Base-by-base conservation (phyloP, 2,113 vertebrate genomes). In the Tapirus terrestris region DNA sequence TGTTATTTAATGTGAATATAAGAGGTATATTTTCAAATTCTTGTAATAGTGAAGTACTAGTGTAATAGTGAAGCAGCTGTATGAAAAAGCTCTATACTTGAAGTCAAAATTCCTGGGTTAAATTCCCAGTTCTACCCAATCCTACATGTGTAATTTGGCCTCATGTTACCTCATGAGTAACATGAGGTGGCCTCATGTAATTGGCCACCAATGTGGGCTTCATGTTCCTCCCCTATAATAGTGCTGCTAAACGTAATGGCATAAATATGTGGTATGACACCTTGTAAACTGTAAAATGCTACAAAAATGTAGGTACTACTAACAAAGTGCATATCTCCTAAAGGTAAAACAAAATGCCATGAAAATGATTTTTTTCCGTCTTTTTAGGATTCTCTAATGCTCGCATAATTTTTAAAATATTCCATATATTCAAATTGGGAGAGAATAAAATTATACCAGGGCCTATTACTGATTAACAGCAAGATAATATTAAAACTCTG, bases 1-100 rank as follows among this genome's bases (percentile, higher is more conserved):
- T 76, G 45, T 81, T 96, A 94, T 81, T 89, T 81, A 88, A 73
- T 93, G 36, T 36, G 83, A 86, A 53, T 36, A 79, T 79, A 48
- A 39, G 48, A 48, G 20, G 8, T 82, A 83, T 53, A 63, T 45
- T 86, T 90, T 84, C 36, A 68, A 96, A 45, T 8, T 80, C 76
- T 95, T 89, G 76, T 48, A n/a, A n/a, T n/a, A n/a, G n/a, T n/a
- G n/a, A n/a, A n/a, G n/a, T 48, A 39, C 16, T 96, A 48, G 29
- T 33, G 65, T 45, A 33, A 5, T 39, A 92, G 36, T 80, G 29
- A 90, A 43, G 68, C 61, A 82, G 36, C 13, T 88, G 1, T 68
- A 81, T 61, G 39, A 60, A 83, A 83, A 58, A 94, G 31, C 1
- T 56, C 33, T 36, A 27, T 21, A n/a, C 12, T 75, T 81, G n/a